A percentile compares a stretch with the other conserved stretches of the same genome.
phyloP scores from a whole-genome alignment of 1,140 invertebrate species.

The Drosophila cardini region DNA sequence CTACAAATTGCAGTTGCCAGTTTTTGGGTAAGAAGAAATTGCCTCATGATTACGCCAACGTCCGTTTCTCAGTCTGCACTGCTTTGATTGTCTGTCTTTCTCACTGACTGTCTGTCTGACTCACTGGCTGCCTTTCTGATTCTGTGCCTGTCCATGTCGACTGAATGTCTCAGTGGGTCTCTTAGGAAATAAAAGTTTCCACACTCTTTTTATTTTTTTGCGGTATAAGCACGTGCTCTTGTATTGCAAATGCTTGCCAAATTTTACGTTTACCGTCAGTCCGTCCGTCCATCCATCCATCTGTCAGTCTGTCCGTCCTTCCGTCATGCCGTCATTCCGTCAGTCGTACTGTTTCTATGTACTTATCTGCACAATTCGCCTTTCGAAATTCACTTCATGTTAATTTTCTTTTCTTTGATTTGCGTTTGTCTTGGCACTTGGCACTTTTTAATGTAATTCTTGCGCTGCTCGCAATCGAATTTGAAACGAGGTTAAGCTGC shows the following conservation, averaged over 20 bases:
- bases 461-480: constrained; percentile 51
- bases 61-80: constrained; percentile 4
- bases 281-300: background rate
- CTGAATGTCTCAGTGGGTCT: constrained; percentile 73
- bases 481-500: constrained; percentile 72
- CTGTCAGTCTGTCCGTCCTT: constrained; percentile 7
- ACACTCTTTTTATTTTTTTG: constrained; percentile 56
- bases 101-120: constrained; percentile 41
- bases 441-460: constrained; percentile 73
- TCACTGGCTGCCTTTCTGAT: no score
- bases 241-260: constrained; percentile 67
- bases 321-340: constrained; percentile 5
- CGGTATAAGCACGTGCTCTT: constrained; percentile 76
- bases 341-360: constrained; percentile 36
- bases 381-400: constrained; percentile 78
- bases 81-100: constrained; percentile 1
- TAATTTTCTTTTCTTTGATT: constrained; percentile 81
- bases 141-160: constrained; percentile 62
- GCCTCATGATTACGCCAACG: constrained; percentile 77
- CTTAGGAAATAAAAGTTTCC: constrained; percentile 78
- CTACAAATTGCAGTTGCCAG: constrained; percentile 73
- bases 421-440: constrained; percentile 65
- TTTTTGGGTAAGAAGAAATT: constrained; percentile 63
- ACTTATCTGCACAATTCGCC: constrained; percentile 45
- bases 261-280: constrained; percentile 56